Conservation (phyloP, 2,888 invertebrate genomes). For the Xanthostigma xanthostigma region DNA sequence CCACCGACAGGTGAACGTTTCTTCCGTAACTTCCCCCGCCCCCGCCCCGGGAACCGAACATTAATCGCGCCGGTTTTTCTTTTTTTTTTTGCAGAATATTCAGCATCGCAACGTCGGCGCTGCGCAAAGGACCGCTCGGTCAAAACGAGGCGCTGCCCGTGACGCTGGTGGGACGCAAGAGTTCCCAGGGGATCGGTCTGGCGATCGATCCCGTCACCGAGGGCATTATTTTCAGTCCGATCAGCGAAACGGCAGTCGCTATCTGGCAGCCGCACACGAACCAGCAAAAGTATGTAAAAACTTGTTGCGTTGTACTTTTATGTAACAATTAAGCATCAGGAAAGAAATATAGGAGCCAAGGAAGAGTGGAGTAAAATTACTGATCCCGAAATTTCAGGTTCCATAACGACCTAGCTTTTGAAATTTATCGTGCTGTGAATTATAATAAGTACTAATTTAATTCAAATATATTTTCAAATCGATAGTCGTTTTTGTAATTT, state of each 20-base stretch:
- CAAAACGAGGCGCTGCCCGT: constrained; percentile 58
- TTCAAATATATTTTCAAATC: too few species aligned
- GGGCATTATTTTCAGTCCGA: constrained; percentile 60
- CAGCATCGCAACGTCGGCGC: constrained; percentile 57
- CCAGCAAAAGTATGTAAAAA: constrained; percentile 45
- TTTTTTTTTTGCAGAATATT: constrained; percentile 42
- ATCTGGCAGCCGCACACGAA: constrained; percentile 63
- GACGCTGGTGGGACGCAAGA: constrained; percentile 64
- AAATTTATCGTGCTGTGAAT: too few species aligned
- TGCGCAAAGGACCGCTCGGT: constrained; percentile 57
- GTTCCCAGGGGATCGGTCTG: constrained; percentile 67
- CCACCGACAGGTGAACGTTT: constrained; percentile 42
- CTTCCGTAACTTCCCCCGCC: neutral
- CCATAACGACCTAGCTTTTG: too few species aligned
- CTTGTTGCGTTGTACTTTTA: neutral
- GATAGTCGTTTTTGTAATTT: too few species aligned
- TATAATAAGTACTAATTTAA: too few species aligned
- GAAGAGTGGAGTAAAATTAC: too few species aligned
- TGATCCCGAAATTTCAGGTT: too few species aligned
- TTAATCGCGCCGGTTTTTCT: neutral
- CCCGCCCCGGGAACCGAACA: neutral
- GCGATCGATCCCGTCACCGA: constrained; percentile 57
- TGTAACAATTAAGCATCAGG: neutral
- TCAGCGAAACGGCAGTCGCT: constrained; percentile 67
- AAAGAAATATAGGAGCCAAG: neutral